Evolutionary conservation across 2,797 vertebrate genomes (phyloP).

Genomic region (Nannoperca australis): DNA sequence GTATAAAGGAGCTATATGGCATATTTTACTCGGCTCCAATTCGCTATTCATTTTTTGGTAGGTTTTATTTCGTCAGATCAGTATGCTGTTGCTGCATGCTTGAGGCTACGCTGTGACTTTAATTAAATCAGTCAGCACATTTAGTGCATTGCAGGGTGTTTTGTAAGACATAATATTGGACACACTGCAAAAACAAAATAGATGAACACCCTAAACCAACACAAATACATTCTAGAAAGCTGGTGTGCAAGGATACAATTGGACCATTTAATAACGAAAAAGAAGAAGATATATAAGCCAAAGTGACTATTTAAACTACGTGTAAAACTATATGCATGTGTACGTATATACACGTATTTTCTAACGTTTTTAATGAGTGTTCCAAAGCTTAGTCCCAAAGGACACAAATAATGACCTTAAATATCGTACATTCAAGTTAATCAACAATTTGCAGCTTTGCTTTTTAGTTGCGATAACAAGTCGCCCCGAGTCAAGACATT

Average conservation of each 20-base stretch:
- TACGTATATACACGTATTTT: background rate
- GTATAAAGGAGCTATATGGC: too few species aligned
- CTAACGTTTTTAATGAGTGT: background rate
- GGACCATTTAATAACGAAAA: background rate
- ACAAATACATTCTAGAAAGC: background rate
- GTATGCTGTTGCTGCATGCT: background rate
- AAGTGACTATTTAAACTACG: background rate
- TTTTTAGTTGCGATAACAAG: background rate
- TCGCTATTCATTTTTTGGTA: background rate
- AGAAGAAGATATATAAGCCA: background rate
- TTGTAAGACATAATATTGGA: background rate
- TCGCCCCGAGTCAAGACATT: background rate
- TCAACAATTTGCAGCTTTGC: background rate
- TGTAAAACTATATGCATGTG: background rate
- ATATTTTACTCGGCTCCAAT: background rate
- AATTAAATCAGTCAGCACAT: background rate
- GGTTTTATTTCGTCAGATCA: background rate
- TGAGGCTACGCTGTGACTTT: background rate
- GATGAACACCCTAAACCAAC: background rate
- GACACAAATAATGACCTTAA: background rate
- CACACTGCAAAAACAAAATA: background rate
- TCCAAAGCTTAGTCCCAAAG: too few species aligned
- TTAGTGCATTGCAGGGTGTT: background rate
- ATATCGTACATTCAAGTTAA: background rate
- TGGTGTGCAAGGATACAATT: background rate